phyloP scores from a whole-genome alignment of 2,888 invertebrate species.

The Troides helena region DNA sequence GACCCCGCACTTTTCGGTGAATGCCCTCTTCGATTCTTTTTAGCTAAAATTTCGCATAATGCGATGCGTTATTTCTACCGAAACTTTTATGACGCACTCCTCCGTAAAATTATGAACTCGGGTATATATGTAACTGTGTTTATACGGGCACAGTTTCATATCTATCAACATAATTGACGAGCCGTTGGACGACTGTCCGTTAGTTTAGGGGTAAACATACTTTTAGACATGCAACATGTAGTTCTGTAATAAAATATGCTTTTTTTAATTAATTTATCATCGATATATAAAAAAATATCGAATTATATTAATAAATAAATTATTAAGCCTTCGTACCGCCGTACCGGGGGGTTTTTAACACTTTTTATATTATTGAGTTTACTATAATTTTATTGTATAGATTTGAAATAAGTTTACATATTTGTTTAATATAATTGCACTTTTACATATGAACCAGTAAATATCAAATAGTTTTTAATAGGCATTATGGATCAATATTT shows the following conservation, averaged over 20 bases:
- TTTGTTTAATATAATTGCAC: too few relatives aligned
- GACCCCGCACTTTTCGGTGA: constrained; percentile 65
- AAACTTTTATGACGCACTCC: not conserved
- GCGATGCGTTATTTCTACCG: constrained; percentile 13
- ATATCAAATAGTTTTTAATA: too few relatives aligned
- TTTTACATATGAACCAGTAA: too few relatives aligned
- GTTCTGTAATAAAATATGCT: constrained; percentile 4
- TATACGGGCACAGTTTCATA: constrained; percentile 4
- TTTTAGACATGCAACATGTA: constrained; percentile 5
- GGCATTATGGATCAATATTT: too few relatives aligned
- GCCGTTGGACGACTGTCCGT: not conserved
- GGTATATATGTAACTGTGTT: constrained; percentile 9
- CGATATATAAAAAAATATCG: too few relatives aligned
- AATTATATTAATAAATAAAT: too few relatives aligned
- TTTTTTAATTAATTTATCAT: too few relatives aligned
- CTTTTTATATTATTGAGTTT: too few relatives aligned
- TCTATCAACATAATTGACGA: not conserved
- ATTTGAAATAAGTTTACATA: too few relatives aligned
- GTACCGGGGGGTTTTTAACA: too few relatives aligned
- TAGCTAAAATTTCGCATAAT: constrained; percentile 28
- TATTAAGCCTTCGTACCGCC: too few relatives aligned
- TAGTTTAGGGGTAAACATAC: not conserved
- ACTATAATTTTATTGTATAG: too few relatives aligned
- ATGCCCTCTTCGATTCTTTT: constrained; percentile 59
- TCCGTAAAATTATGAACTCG: constrained; percentile 11